phyloP scores from a whole-genome alignment of 2,888 invertebrate genomes.

The Osmoderma eremita region DNA sequence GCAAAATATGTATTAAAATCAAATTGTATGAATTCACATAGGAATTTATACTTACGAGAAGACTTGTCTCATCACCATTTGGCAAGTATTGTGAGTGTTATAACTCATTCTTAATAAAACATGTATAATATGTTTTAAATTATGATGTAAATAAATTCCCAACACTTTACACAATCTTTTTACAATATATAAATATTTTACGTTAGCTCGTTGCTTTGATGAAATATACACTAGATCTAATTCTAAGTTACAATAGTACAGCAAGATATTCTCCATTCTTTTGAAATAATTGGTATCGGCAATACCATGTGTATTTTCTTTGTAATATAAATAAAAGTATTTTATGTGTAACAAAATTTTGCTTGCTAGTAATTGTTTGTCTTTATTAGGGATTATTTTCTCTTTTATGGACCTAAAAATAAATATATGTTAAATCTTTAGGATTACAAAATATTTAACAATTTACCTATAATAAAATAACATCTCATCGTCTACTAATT shows the following conservation, averaged over 20 bases:
- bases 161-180: slow-evolving; percentile 49
- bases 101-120: slow-evolving; percentile 51
- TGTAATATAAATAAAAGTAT: slow-evolving; percentile 50
- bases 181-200: slow-evolving; percentile 43
- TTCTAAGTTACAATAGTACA: slow-evolving; percentile 51
- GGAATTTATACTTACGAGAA: slow-evolving; percentile 50
- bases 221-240: slow-evolving; percentile 47
- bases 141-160: slow-evolving; percentile 49
- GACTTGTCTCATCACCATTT: slow-evolving; percentile 50
- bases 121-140: slow-evolving; percentile 51
- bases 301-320: slow-evolving; percentile 44
- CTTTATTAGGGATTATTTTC: slow-evolving; percentile 47
- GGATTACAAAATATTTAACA: slow-evolving; percentile 5
- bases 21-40: background rate
- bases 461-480: slow-evolving; percentile 11
- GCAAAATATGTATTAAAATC: background rate
- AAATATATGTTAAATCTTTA: slow-evolving; percentile 2
- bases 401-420: slow-evolving; percentile 50
- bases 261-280: slow-evolving; percentile 53
- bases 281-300: slow-evolving; percentile 51
- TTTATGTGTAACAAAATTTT: slow-evolving; percentile 50
- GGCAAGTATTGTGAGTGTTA: slow-evolving; percentile 43
- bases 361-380: slow-evolving; percentile 46
- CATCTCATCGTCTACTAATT: slow-evolving; percentile 21
- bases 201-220: slow-evolving; percentile 46